Conservation (phyloP, 2,888 invertebrate species). For the Pristionchus entomophagus region DNA sequence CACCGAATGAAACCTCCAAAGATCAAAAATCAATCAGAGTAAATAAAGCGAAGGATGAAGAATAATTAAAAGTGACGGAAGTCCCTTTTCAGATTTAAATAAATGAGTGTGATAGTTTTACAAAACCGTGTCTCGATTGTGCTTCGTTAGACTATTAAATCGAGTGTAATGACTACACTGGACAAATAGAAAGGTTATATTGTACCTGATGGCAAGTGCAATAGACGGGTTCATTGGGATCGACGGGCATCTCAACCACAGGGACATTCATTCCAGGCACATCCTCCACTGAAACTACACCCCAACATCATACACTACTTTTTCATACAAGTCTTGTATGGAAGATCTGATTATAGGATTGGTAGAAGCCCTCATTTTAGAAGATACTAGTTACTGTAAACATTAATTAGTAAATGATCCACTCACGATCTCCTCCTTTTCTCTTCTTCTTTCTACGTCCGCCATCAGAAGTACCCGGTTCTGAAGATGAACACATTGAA, state of each 20-base stretch:
- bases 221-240: conserved; percentile 98
- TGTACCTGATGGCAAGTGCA: conserved; percentile 89
- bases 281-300: not conserved
- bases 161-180: not conserved
- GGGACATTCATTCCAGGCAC: not conserved
- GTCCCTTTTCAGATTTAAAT: not conserved
- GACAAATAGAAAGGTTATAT: not conserved
- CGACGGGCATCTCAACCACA: conserved; percentile 81
- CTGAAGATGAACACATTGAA: not conserved
- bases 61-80: too few species aligned
- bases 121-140: too few species aligned
- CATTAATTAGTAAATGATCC: too few species aligned
- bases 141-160: too few species aligned
- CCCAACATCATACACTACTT: too few species aligned
- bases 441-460: conserved; percentile 2
- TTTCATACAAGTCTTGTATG: not conserved
- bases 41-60: too few species aligned
- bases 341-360: too few species aligned
- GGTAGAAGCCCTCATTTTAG: too few species aligned
- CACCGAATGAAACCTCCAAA: conserved; percentile 88
- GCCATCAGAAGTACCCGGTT: not conserved
- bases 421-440: not conserved
- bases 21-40: not conserved
- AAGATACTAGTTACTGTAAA: too few species aligned
- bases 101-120: too few species aligned